Base-by-base conservation (phyloP, 1,140 invertebrate species). In the Eciton burchellii region DNA sequence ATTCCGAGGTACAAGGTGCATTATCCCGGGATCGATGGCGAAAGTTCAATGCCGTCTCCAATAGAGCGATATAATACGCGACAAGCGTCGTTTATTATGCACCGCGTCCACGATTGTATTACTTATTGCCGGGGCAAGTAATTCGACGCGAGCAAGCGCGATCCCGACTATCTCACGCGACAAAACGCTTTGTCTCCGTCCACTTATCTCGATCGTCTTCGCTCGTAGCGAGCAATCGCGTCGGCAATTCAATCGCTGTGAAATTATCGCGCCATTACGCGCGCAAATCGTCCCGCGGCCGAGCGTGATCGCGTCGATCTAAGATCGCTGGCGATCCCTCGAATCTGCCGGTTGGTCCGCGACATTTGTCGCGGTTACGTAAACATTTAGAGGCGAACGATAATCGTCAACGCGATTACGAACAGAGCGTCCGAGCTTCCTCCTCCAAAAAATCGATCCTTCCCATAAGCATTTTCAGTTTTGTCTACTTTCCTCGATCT, bases 141-240 rank as follows among this genome's bases (percentile, higher is more conserved):
- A 19, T 26, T 43, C 29, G 47, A 35, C 47, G 59, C 49, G 29
- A 6, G 8, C 5, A 14, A 19, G 60, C 16, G 19, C 24, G 45
- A 43, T 19, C 12, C 52, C 12, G 54, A 62, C 74, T 68, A 68
- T 57, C 74, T 68, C 35, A 45, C 49, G 74, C 49, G 63, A 79
- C 74, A 68, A 79, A 79, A 79, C 77, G n/a, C 70, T 85, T 86
- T 86, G 83, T 86, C 84, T 70, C 77, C 79, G 49, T 54, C 83
- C 76, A 56, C 14, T 68, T 56, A 82, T 86, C 77, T 82, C 71
- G 84, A 72, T 72, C 71, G 57, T 83, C 81, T 52, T 68, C 43
- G 68, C 68, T 41, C 26, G 62, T 41, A 56, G 49, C 74, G 43
- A 81, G 68, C 73, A 81, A 81, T 81, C 60, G 77, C 77, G 29